A percentile compares a stretch with the other conserved stretches of the same genome.
These are phyloP conservation scores for Spodoptera frugiperda DNA, from an alignment of 1,140 invertebrate species.

Conservation along the genomic window DNA sequence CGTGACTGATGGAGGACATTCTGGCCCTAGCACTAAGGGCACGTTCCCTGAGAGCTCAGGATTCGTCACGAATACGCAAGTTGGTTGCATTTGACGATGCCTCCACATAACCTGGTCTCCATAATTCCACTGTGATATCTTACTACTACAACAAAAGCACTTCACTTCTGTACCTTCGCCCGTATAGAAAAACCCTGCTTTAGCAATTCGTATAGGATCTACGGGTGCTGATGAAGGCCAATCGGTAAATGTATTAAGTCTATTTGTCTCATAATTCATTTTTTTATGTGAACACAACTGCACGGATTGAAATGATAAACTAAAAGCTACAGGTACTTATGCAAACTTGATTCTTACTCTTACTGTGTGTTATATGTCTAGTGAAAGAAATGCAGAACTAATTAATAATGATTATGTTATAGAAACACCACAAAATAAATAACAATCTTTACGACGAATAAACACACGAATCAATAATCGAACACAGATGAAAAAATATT, in stretches of 20 bases:
- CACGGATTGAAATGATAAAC: conserved; percentile 37
- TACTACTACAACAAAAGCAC: conserved; percentile 91
- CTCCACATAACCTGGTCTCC: conserved; percentile 90
- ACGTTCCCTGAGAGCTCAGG: conserved; percentile 89
- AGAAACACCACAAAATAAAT: conserved; percentile 28
- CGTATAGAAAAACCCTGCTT: conserved; percentile 94
- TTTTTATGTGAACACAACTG: conserved; percentile 47
- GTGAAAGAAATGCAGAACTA: conserved; percentile 28
- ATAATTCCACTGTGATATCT: conserved; percentile 91
- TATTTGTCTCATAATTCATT: conserved; percentile 90
- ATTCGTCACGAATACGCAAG: conserved; percentile 91
- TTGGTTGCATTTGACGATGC: conserved; percentile 88
- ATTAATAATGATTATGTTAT: conserved; percentile 3
- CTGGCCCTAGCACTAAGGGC: conserved; percentile 75
- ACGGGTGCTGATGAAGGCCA: conserved; percentile 91
- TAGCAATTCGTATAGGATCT: conserved; percentile 89
- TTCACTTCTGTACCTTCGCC: conserved; percentile 89
- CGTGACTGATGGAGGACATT: conserved; percentile 55
- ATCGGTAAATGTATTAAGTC: conserved; percentile 89
- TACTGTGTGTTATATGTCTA: conserved; percentile 34
- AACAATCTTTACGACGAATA: conserved; percentile 4
- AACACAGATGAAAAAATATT: conserved; percentile 1
- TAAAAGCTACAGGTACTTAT: conserved; percentile 33
- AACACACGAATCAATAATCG: conserved; percentile 38
- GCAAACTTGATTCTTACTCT: conserved; percentile 41